A percentile compares a stretch with the other conserved stretches of the same genome.
These are phyloP conservation scores for Corynorhinus townsendii DNA, from an alignment of 2,113 vertebrate species.

Conservation along the genomic window DNA sequence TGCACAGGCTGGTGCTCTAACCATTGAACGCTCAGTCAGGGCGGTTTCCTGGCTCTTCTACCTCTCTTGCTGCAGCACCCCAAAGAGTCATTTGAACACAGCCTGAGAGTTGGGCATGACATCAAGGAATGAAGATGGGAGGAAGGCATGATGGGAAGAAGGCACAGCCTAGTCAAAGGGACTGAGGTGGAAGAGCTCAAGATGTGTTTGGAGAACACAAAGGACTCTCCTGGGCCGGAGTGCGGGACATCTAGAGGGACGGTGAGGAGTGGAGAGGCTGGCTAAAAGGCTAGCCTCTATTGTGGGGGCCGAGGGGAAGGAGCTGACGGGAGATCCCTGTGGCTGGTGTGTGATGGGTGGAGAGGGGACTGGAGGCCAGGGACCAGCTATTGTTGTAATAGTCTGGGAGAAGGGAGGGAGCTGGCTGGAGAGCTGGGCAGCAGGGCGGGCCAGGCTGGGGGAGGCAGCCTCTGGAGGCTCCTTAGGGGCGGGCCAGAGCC, in stretches of 20 bases:
- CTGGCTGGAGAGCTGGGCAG: slow-evolving; percentile 42
- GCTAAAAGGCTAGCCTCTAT: neutral
- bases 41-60: neutral
- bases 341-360: slow-evolving; percentile 21
- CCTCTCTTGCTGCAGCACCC: neutral
- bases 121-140: neutral
- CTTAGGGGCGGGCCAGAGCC: slow-evolving; percentile 48
- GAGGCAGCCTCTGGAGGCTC: slow-evolving; percentile 62
- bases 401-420: slow-evolving; percentile 48
- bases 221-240: neutral
- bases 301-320: neutral
- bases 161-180: neutral
- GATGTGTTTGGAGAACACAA: neutral
- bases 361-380: neutral
- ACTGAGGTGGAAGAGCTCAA: neutral
- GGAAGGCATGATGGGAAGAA: neutral
- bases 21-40: too few species aligned
- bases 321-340: neutral
- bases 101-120: neutral
- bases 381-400: slow-evolving; percentile 59
- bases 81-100: neutral
- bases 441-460: slow-evolving; percentile 65
- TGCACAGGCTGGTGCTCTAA: too few species aligned
- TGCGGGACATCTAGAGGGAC: neutral
- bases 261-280: neutral